A percentile compares a stretch with the other conserved stretches of the same genome.
Conservation (phyloP, 2,113 vertebrate genomes). For the Pomatostomus ruficeps region DNA sequence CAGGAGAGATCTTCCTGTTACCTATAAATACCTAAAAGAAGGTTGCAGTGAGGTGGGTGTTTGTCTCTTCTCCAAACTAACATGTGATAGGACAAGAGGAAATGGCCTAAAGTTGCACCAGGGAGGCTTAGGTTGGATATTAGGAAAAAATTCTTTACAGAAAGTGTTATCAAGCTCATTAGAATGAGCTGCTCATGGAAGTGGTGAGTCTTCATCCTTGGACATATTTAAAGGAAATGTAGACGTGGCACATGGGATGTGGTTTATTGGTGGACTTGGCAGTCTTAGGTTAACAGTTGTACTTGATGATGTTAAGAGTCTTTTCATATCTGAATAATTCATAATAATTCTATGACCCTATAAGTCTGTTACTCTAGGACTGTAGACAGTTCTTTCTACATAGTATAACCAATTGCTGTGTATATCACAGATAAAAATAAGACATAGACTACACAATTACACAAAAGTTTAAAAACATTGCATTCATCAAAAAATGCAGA, state of each 20-base stretch:
- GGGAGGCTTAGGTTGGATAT: background rate
- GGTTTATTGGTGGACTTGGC: background rate
- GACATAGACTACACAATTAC: background rate
- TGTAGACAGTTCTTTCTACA: background rate
- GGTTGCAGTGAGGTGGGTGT: background rate
- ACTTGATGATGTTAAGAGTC: background rate
- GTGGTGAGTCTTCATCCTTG: background rate
- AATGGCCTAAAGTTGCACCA: background rate
- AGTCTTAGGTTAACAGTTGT: background rate
- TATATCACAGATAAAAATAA: background rate
- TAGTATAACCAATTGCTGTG: background rate
- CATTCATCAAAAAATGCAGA: background rate
- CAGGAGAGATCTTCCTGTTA: background rate
- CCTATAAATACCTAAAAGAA: background rate
- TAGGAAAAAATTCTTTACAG: background rate
- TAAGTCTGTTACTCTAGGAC: background rate
- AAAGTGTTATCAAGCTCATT: background rate
- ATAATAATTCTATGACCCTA: background rate
- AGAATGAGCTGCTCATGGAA: background rate
- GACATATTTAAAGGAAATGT: background rate
- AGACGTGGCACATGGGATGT: too few relatives aligned
- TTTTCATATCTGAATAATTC: background rate
- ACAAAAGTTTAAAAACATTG: background rate
- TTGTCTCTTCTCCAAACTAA: background rate
- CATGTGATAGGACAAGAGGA: background rate